A percentile compares a stretch with the other conserved stretches of the same genome.
Evolutionary conservation across 2,888 invertebrate genomes (phyloP).

Genomic region (Apamea sordens): DNA sequence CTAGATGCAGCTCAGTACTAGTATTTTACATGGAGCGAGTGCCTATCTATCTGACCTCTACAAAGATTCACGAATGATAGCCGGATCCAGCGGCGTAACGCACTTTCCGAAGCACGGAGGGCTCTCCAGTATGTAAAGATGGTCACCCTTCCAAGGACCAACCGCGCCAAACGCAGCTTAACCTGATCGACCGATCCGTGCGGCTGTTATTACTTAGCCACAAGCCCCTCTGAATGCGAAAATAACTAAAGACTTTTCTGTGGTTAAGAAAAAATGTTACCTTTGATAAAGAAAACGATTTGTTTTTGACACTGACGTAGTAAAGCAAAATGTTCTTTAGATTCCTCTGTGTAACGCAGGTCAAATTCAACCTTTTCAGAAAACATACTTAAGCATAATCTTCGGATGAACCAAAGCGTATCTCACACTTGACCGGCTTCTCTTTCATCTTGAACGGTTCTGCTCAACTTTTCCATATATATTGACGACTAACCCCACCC

Average conservation of each 20-base stretch:
- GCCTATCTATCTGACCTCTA: background rate
- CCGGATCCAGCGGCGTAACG: background rate
- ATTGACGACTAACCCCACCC: conserved; percentile 62
- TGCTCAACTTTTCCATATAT: conserved; percentile 61
- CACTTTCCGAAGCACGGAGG: background rate
- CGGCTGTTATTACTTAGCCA: too few relatives aligned
- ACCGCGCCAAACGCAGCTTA: too few relatives aligned
- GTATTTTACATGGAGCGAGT: background rate
- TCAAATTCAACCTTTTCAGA: conserved; percentile 46
- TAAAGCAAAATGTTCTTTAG: conserved; percentile 17
- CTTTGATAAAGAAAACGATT: conserved; percentile 9
- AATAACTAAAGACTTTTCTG: background rate
- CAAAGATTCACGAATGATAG: too few relatives aligned
- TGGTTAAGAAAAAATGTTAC: background rate
- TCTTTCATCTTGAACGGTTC: conserved; percentile 65
- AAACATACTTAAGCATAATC: conserved; percentile 56
- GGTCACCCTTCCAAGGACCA: background rate
- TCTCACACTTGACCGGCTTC: conserved; percentile 65
- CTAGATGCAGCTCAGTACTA: too few relatives aligned
- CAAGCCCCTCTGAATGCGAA: background rate
- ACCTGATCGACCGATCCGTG: too few relatives aligned
- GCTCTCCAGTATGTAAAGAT: background rate
- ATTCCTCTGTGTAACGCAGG: conserved; percentile 23
- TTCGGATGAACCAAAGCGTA: conserved; percentile 59
- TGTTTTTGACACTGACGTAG: background rate